Conservation (phyloP, 2,888 invertebrate genomes). For the Orchesella flavescens region DNA sequence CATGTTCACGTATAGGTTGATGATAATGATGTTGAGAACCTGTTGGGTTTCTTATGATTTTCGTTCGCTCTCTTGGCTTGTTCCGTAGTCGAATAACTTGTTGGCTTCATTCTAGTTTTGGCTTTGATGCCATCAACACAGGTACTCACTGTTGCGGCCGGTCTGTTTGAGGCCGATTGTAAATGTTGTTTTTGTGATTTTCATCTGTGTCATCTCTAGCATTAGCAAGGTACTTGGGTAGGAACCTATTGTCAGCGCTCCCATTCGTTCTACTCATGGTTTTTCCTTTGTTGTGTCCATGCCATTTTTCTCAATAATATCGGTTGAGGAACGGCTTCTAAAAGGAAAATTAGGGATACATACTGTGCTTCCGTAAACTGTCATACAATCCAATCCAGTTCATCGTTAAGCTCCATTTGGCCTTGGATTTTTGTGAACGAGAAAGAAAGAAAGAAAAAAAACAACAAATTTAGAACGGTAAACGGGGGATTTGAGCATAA, state of each 20-base stretch:
- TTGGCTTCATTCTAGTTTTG: conserved; percentile 65
- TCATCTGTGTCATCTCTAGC: neutral
- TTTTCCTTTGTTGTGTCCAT: conserved; percentile 28
- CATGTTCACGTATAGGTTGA: conserved; percentile 39
- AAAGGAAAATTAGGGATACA: conserved; percentile 6
- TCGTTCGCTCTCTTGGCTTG: conserved; percentile 41
- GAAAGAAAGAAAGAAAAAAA: no score
- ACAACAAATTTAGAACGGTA: neutral
- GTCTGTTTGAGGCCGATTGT: neutral
- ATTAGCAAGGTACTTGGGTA: neutral
- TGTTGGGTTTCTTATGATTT: conserved; percentile 49
- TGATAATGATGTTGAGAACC: conserved; percentile 50
- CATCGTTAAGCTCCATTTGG: no score
- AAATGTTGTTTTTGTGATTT: conserved; percentile 37
- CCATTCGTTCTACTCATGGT: conserved; percentile 31
- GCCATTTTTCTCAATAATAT: conserved; percentile 10
- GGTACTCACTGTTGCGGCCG: conserved; percentile 55
- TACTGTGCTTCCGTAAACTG: neutral
- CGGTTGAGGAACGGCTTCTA: conserved; percentile 1
- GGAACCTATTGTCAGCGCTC: neutral
- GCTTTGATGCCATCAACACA: conserved; percentile 62
- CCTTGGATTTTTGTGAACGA: neutral
- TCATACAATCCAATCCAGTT: conserved; percentile 4
- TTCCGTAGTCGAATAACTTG: conserved; percentile 62
- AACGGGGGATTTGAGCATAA: neutral